These are phyloP conservation scores for Drosophila arizonae DNA, from an alignment of 1,140 invertebrate species.

Conservation along the genomic window DNA sequence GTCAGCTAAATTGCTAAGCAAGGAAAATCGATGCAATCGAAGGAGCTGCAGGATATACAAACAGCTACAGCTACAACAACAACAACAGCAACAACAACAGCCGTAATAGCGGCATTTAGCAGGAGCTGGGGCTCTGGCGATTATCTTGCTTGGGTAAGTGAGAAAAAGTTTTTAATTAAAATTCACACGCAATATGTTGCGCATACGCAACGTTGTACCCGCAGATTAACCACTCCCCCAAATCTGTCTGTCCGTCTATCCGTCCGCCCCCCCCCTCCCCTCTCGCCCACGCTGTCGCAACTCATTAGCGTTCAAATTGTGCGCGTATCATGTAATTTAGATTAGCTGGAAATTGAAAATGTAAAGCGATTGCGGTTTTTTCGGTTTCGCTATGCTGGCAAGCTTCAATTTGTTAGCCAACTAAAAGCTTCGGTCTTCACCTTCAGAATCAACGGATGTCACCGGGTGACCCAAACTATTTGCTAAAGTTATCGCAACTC, in stretches of 20 bases:
- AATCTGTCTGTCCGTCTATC: neutral
- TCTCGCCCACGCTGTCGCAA: slow-evolving; percentile 2
- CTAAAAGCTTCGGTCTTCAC: slow-evolving; percentile 24
- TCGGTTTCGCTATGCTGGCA: neutral
- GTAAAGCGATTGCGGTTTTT: slow-evolving; percentile 57
- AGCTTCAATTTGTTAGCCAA: neutral
- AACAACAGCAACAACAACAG: slow-evolving; percentile 30
- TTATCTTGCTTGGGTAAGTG: slow-evolving; percentile 73
- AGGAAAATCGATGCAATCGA: slow-evolving; percentile 76
- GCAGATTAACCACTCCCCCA: neutral
- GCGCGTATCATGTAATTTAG: slow-evolving; percentile 79
- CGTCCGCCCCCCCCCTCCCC: slow-evolving; percentile 13
- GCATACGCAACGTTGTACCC: slow-evolving; percentile 62
- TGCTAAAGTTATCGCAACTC: slow-evolving; percentile 27
- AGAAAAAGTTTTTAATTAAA: slow-evolving; percentile 79
- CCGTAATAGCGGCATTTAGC: neutral
- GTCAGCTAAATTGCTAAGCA: slow-evolving; percentile 6
- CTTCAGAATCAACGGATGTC: slow-evolving; percentile 1
- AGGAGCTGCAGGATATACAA: slow-evolving; percentile 21
- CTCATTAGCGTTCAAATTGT: slow-evolving; percentile 80
- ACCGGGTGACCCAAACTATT: slow-evolving; percentile 37
- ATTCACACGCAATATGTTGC: slow-evolving; percentile 81
- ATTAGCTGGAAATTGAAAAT: slow-evolving; percentile 77
- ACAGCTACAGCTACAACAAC: neutral
- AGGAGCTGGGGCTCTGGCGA: slow-evolving; percentile 22